Base-by-base conservation (phyloP, 1,140 invertebrate genomes). In the Psilanteris sp. region DNA sequence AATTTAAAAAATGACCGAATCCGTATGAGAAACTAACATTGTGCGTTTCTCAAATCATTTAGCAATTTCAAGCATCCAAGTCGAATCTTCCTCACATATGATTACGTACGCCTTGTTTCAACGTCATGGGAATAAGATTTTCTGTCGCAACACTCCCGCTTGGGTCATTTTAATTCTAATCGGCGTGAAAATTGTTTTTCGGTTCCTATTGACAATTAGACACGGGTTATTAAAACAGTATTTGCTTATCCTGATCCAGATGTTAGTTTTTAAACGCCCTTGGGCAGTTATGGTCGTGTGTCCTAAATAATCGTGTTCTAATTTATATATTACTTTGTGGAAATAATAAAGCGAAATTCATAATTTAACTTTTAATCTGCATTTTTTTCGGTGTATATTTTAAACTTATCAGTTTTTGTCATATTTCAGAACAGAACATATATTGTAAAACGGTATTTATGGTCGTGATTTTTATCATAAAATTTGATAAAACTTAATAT, bases 121-220 rank as follows among this genome's bases (percentile, higher is more conserved):
- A 36, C 81, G 84, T 85, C 86, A 86, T 88, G 86, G 86, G 86
- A 88, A 88, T 82, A 34, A 46, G 37, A 71, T 41, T 66, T 75
- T 5, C 11, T 59, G 22, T 24, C 43, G 32, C 37, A 10, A 34
- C 29, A 44, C 31, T 22, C 32, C 16, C 52, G 54, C 32, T 48
- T 13, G 29, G 61, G 68, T 68, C 81, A 82, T 72, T 81, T 81
- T 83, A 83, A 83, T 87, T 89, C 80, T 82, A 83, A 88, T 88
- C 81, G 59, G 79, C 86, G 81, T 89, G 82, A 88, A 89, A 88
- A 89, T 85, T 80, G 81, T 83, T 82, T 82, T 70, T 74, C 76
- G 41, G 44, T 10, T 11, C 32, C 48, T 26, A 29, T 22, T 36
- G 41, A 18, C 52, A 75, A 87, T 87, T 84, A 78, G 81, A 44